A percentile compares a stretch with the other conserved stretches of the same genome.
Conservation (phyloP, 2,797 vertebrate genomes). For the Rachycentron canadum region DNA sequence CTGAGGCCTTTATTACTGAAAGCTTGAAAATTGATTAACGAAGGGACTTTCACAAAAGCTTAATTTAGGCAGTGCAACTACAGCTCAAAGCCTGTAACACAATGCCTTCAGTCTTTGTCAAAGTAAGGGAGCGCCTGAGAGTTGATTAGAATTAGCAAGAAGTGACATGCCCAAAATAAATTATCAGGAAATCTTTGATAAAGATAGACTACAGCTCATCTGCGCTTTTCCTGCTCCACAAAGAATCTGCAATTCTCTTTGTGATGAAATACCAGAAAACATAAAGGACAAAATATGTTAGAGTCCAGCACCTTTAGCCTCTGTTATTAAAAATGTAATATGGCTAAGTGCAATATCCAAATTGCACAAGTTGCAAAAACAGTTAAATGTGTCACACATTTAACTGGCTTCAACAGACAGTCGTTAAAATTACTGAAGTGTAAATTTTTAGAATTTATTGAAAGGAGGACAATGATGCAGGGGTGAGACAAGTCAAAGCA, state of each 20-base stretch:
- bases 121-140: slow-evolving; percentile 21
- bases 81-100: slow-evolving; percentile 25
- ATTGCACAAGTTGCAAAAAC: too few relatives aligned
- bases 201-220: not conserved
- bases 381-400: too few relatives aligned
- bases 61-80: slow-evolving; percentile 49
- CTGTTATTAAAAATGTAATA: too few relatives aligned
- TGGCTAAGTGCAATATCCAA: too few relatives aligned
- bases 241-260: not conserved
- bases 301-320: not conserved
- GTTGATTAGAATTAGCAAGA: slow-evolving; percentile 19
- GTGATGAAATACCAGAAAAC: not conserved
- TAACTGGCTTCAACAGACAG: slow-evolving; percentile 7
- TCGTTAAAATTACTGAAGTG: slow-evolving; percentile 9
- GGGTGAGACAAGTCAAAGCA: slow-evolving; percentile 23
- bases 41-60: slow-evolving; percentile 14
- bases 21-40: not conserved
- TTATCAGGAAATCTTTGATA: not conserved
- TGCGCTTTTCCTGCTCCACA: not conserved
- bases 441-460: slow-evolving; percentile 2
- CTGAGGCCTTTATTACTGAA: not conserved
- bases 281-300: not conserved
- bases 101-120: slow-evolving; percentile 36
- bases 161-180: slow-evolving; percentile 18
- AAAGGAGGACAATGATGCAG: slow-evolving; percentile 13